A percentile compares a stretch with the other conserved stretches of the same genome.
These are phyloP conservation scores for Acleris laterana DNA, from an alignment of 2,888 invertebrate species.

Conservation along the genomic window DNA sequence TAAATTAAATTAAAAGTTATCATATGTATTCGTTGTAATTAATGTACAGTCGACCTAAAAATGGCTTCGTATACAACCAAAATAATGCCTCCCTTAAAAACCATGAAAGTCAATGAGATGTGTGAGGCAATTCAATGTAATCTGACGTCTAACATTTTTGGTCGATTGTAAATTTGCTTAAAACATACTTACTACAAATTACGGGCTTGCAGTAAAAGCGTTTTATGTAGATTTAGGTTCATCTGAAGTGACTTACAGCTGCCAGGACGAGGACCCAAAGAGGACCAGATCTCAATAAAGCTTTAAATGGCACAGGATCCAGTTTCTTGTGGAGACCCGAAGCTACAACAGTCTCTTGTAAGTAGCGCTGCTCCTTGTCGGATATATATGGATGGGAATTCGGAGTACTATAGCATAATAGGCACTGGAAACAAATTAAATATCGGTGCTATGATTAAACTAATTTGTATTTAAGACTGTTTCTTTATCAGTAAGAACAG, in stretches of 20 bases:
- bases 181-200: too few relatives aligned
- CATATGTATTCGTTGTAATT: too few relatives aligned
- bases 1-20: too few relatives aligned
- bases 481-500: too few relatives aligned
- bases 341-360: slow-evolving; percentile 80
- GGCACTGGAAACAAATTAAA: slow-evolving; percentile 50
- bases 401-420: slow-evolving; percentile 80
- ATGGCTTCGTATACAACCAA: too few relatives aligned
- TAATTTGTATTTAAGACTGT: background rate
- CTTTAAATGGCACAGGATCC: slow-evolving; percentile 87
- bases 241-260: slow-evolving; percentile 74
- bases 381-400: slow-evolving; percentile 81
- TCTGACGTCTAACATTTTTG: too few relatives aligned
- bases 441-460: background rate
- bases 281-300: slow-evolving; percentile 86
- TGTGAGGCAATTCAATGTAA: too few relatives aligned
- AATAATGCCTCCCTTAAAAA: too few relatives aligned
- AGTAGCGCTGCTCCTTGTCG: slow-evolving; percentile 73
- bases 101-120: too few relatives aligned
- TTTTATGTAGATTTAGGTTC: too few relatives aligned
- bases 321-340: slow-evolving; percentile 81
- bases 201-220: background rate
- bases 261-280: slow-evolving; percentile 89
- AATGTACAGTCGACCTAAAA: too few relatives aligned
- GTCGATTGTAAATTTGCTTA: too few relatives aligned